Conservation (phyloP, 2,888 invertebrate species). For the Deilephila porcellus region DNA sequence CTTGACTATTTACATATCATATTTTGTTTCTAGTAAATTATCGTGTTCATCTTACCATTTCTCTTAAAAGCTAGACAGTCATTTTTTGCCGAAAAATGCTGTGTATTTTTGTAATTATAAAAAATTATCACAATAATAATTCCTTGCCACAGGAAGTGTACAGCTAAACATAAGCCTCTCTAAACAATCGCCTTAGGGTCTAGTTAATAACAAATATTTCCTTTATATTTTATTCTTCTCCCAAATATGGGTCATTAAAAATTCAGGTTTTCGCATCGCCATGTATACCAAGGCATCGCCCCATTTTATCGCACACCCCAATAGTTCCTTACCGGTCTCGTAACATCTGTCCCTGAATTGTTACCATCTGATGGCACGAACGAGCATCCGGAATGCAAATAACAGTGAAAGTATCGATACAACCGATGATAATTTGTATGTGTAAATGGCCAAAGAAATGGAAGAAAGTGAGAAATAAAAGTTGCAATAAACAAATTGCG, state of each 20-base stretch:
- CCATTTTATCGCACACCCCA: constrained; percentile 52
- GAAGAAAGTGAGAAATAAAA: constrained; percentile 12
- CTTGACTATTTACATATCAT: no score
- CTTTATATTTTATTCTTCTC: background rate
- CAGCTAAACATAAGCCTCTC: no score
- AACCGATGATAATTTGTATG: constrained; percentile 42
- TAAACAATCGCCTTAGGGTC: no score
- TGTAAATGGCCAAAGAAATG: constrained; percentile 27
- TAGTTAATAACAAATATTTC: no score
- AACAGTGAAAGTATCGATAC: constrained; percentile 60
- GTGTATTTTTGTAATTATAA: no score
- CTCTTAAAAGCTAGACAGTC: no score
- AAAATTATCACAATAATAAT: no score
- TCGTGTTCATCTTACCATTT: no score
- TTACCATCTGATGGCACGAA: constrained; percentile 44
- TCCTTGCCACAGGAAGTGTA: no score
- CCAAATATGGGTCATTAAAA: constrained; percentile 1
- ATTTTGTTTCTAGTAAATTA: no score
- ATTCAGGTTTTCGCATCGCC: constrained; percentile 39
- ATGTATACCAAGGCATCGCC: constrained; percentile 53
- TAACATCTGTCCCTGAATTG: constrained; percentile 72
- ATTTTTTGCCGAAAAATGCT: no score
- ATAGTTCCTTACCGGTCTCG: constrained; percentile 67
- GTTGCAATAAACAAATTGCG: background rate
- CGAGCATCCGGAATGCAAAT: constrained; percentile 45